Conservation (phyloP, 2,113 vertebrate species). For the Petaurus breviceps region DNA sequence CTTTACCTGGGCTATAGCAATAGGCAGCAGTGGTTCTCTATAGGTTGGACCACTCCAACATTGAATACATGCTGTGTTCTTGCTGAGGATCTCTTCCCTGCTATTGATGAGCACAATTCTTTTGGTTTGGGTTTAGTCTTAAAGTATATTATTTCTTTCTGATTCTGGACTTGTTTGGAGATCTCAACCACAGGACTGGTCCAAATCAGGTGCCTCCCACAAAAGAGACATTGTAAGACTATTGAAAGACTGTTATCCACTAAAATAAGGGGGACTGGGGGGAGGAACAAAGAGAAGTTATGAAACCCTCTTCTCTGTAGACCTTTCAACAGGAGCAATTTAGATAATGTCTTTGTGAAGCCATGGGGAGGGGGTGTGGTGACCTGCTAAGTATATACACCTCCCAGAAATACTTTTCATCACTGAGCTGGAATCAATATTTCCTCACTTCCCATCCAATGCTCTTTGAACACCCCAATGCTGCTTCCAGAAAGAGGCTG, state of each 20-base stretch:
- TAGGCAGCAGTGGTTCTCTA: background rate
- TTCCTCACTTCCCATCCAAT: background rate
- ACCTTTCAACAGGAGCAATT: background rate
- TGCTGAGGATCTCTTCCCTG: background rate
- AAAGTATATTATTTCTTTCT: background rate
- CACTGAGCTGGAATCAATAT: background rate
- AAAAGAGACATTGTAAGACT: background rate
- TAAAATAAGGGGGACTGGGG: background rate
- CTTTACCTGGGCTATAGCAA: too few species aligned
- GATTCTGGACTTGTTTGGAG: background rate
- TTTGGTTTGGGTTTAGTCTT: background rate
- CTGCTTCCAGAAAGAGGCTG: background rate
- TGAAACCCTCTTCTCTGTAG: background rate
- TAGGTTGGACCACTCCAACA: background rate
- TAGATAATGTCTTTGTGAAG: background rate
- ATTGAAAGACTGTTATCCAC: background rate
- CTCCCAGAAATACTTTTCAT: background rate
- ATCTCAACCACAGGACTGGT: background rate
- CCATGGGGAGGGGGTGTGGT: background rate
- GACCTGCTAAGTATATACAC: background rate
- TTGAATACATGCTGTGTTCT: background rate
- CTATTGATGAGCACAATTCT: background rate
- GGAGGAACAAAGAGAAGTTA: background rate
- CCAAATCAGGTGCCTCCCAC: background rate
- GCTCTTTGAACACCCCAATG: background rate